A percentile compares a stretch with the other conserved stretches of the same genome.
Conservation (phyloP, 2,888 invertebrate species). For the Herminia tarsipennalis region DNA sequence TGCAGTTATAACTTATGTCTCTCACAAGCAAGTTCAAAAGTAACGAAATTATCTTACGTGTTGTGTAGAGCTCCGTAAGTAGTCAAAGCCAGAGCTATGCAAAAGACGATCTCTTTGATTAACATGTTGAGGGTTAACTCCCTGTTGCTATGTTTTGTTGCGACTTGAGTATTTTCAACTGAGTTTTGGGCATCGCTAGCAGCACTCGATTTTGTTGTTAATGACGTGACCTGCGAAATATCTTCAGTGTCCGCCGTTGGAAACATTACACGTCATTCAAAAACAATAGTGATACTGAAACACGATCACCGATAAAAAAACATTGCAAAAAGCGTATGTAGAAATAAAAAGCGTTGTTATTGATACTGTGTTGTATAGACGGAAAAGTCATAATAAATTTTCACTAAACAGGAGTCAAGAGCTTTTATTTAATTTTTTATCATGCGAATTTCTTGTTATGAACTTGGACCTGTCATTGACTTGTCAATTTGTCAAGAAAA, state of each 20-base stretch:
- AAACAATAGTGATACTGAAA: conserved; percentile 65
- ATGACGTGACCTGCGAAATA: conserved; percentile 79
- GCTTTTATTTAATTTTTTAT: conserved; percentile 17
- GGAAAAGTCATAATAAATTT: conserved; percentile 55
- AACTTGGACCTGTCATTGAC: neutral
- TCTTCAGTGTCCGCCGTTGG: conserved; percentile 80
- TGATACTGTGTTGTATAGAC: conserved; percentile 30
- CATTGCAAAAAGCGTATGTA: conserved; percentile 55
- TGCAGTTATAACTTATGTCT: too few relatives aligned
- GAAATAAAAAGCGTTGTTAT: conserved; percentile 28
- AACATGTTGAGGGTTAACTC: conserved; percentile 84
- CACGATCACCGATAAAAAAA: conserved; percentile 50
- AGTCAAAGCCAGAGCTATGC: conserved; percentile 87
- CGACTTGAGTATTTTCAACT: conserved; percentile 62
- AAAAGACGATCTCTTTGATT: conserved; percentile 87
- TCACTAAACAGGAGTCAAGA: conserved; percentile 18
- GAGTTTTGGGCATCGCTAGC: conserved; percentile 75
- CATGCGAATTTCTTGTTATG: neutral
- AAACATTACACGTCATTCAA: conserved; percentile 85
- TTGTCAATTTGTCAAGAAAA: conserved; percentile 5
- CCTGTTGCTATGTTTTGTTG: conserved; percentile 67
- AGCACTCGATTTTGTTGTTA: conserved; percentile 61
- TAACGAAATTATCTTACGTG: conserved; percentile 81
- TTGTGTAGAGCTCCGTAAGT: conserved; percentile 90
- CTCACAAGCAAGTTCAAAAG: too few relatives aligned